Percentiles rank a stretch among this genome's conserved stretches.
These are phyloP conservation scores for Macrosoma leucophasiata DNA, from an alignment of 2,888 invertebrate species.

Conservation along the genomic window DNA sequence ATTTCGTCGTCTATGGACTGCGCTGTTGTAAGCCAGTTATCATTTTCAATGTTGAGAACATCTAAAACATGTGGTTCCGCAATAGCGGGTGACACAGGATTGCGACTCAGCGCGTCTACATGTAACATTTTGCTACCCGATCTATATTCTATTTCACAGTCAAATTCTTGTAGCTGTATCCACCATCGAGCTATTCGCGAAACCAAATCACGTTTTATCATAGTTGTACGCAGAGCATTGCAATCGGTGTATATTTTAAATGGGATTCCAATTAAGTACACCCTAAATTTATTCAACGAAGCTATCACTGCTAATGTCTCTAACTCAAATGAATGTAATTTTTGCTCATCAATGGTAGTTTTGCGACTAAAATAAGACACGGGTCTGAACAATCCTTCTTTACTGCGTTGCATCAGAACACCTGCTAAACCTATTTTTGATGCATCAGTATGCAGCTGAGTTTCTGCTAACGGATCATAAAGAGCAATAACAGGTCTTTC, in stretches of 20 bases:
- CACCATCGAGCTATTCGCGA: constrained; percentile 36
- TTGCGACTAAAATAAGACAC: constrained; percentile 28
- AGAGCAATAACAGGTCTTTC: constrained; percentile 31
- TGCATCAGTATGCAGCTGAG: constrained; percentile 37
- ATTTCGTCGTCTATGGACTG: too few species aligned
- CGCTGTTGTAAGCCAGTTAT: too few species aligned
- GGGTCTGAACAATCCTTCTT: constrained; percentile 16
- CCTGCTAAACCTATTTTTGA: constrained; percentile 31
- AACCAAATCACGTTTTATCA: constrained; percentile 30
- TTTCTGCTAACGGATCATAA: constrained; percentile 28
- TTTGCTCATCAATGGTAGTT: constrained; percentile 22
- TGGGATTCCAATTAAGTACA: constrained; percentile 28
- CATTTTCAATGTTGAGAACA: too few species aligned
- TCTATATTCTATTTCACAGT: constrained; percentile 34
- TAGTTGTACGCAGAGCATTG: constrained; percentile 28
- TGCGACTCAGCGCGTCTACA: constrained; percentile 31
- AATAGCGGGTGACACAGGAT: constrained; percentile 3
- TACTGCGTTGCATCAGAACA: constrained; percentile 29
- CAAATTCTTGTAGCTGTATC: constrained; percentile 31
- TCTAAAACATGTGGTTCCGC: too few species aligned
- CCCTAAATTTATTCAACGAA: constrained; percentile 29
- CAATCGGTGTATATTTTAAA: constrained; percentile 31
- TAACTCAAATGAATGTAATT: constrained; percentile 26
- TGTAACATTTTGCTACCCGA: constrained; percentile 30
- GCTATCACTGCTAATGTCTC: constrained; percentile 29